Evolutionary conservation across 2,797 vertebrate species (phyloP), one percentile per base, ranked within the genome.

Genomic region (Ibycter americanus): DNA sequence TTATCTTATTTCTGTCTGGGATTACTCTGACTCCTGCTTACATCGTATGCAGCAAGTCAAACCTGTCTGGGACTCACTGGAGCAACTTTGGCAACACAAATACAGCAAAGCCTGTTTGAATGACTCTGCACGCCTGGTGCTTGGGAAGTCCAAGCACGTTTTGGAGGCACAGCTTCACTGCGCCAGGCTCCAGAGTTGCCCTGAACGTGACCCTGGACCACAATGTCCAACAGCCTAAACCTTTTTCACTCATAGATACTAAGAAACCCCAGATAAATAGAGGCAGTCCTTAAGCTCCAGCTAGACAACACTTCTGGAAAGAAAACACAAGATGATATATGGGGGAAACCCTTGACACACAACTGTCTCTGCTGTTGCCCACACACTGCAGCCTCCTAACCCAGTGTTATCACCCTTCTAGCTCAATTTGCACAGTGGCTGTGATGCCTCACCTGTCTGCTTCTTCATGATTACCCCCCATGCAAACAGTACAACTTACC

Each of bases 101-200:
- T 15, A 38, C 47, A 81, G 36, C 63, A 23, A 12, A 34, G 40
- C 8, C 52, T 42, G 4, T 20, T 8, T 17, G 65, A 36, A 26
- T 9, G 36, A 32, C 7, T 18, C 61, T 11, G 31, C 19, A 40
- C 58, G 21, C 6, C 15, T 5, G 38, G 31, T 31, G 61, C 61
- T 51, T 1, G 1, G 44, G 23, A 73, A 73, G 71, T 63, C 67
- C 14, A 14, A 44, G 38, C 4, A 0, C 7, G 5, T 5, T 51
- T 4, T 15, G 22, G 27, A 38, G 54, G 22, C 32, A 38, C 25
- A 63, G 44, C 27, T 77, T 61, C 63, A 25, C 15, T 12, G 14
- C 7, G 11, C 1, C 0, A 32, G 51, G 27, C 13, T 91, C 52
- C 32, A 16, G 58, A 9, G 17, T 3, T 36, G 20, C 34, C 34